These are phyloP conservation scores for Acanthosepion esculentum DNA, from an alignment of 2,888 invertebrate species.

Conservation along the genomic window DNA sequence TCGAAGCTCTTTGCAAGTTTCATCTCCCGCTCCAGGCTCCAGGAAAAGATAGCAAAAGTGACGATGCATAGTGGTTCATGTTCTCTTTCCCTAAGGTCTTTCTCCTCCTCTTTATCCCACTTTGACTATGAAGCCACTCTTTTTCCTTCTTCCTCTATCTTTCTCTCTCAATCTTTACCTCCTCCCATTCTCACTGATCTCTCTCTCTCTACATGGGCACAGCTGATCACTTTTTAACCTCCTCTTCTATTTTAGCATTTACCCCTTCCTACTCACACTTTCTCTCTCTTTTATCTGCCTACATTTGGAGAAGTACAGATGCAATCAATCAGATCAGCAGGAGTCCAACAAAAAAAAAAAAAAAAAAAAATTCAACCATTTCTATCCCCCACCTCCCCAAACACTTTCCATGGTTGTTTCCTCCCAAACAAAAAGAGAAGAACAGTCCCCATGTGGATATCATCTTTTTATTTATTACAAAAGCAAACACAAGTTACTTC, in stretches of 20 bases:
- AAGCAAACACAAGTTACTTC: neutral
- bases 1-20: slow-evolving; percentile 54
- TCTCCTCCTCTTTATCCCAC: neutral
- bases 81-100: slow-evolving; percentile 41
- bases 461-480: neutral
- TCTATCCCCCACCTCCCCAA: neutral
- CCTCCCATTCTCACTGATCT: slow-evolving; percentile 4
- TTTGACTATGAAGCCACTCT: neutral
- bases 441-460: neutral
- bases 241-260: neutral
- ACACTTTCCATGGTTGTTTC: slow-evolving; percentile 2
- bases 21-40: slow-evolving; percentile 55
- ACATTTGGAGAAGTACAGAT: slow-evolving; percentile 1
- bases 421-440: neutral
- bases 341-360: neutral
- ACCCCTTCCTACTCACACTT: neutral
- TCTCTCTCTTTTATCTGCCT: slow-evolving; percentile 16
- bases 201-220: neutral
- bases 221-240: neutral
- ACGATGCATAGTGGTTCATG: slow-evolving; percentile 35
- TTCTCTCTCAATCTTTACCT: neutral
- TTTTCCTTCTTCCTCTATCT: neutral
- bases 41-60: slow-evolving; percentile 52
- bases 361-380: neutral
- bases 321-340: neutral